Base-by-base conservation (phyloP, 2,888 invertebrate genomes). In the Clivina fossor region DNA sequence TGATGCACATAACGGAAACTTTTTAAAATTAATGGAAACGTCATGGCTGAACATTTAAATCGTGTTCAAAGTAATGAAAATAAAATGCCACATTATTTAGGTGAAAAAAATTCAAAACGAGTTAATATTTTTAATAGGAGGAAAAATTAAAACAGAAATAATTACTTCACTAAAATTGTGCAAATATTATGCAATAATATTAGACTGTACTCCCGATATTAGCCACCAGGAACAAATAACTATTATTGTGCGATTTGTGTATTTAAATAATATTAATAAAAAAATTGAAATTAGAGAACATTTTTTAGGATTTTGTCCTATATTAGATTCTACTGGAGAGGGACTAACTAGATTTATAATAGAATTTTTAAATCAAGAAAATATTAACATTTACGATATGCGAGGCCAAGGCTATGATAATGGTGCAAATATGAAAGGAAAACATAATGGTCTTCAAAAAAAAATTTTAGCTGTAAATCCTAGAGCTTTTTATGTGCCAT, bases 1-100 rank as follows among this genome's bases (percentile, higher is more conserved):
- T 13, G 32, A 38, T 9, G n/a, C 37, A 15, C n/a, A 49, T 11
- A 57, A 51, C 37, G 57, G 51, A 18, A 57, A 43, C 43, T 55
- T 58, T 49, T 32, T 60, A 18, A 50, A 57, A 24, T 20, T 43
- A 16, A 19, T 60, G 8, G n/a, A n/a, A 41, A 55, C n/a, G n/a
- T n/a, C n/a, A 13, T 26, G n/a, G 9, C 19, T 19, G 19, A 20
- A 19, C 33, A 28, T 16, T 15, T 51, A 20, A 13, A 8, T 51
- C 40, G 24, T 11, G 26, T 30, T 24, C 40, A 28, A 41, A 26
- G 43, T 30, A 19, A 26, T 19, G 20, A 51, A 30, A 9, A 51
- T 32, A 28, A 15, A 13, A 40, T 40, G 40, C 40, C 16, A 38
- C 19, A 38, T 38, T 38, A 38, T 38, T 15, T 38, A 38, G 40